Base-by-base conservation (phyloP, 2,888 invertebrate genomes). In the Geotrupes spiniger region DNA sequence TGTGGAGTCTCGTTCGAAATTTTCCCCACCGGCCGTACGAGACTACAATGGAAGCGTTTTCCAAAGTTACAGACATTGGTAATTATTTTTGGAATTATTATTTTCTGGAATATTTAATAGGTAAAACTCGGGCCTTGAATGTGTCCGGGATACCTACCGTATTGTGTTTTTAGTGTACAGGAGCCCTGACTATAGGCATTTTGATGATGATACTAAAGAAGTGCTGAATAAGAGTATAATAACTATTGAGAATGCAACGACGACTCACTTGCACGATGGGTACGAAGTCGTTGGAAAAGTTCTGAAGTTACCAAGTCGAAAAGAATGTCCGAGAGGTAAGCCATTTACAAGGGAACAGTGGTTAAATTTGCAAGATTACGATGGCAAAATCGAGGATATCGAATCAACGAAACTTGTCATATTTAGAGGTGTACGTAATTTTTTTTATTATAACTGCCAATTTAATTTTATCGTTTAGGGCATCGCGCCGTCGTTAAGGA, bases 41-140 rank as follows among this genome's bases (percentile, higher is more conserved):
- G 64, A 86, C 90, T 1, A 88, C 92, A 0, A 70, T 92, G 76
- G 89, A 88, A 63, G 87, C 91, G 1, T 91, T 94, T 72, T 86
- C 91, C 15, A 92, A 92, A 74, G 80, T 94, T 15, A 87, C 90
- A 8, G 87, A 89, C 72, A 85, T 87, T 65, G 82, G 82, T 77
- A 78, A 80, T 73, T 46, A 42, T 43, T 21, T 25, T 46, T 40
- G 31, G 25, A 26, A 39, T 29, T 45, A 38, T 38, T 45, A 16
- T 38, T 45, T 45, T 17, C 38, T 45, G 41, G 28, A 46, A 46
- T 41, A 41, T 36, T 46, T 46, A 17, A 36, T 46, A 36, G 17
- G 27, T 46, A 41, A 41, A 36, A 17, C 4, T 36, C 29, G 31
- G 39, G 31, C 29, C 28, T n/a, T 11, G 38, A 27, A 37, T 36